Base-by-base conservation (phyloP, 1,140 invertebrate genomes). In the Archegozetes longisetosus region DNA sequence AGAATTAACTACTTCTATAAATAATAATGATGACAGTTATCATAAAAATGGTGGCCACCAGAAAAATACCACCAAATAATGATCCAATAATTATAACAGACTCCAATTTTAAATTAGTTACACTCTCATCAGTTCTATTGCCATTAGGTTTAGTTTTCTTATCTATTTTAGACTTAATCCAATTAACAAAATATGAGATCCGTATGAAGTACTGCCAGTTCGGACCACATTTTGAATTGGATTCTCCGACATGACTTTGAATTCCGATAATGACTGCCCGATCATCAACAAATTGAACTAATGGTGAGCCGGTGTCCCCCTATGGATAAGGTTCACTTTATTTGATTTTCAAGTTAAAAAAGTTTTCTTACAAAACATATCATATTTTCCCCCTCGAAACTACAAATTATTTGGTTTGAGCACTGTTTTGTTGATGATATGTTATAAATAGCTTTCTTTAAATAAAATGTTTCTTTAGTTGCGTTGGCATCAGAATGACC, bases 281-380 rank as follows among this genome's bases (percentile, higher is more conserved):
- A 9, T 40, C 32, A 17, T 17, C 32, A 17, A 9, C 32, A 40
- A 9, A 40, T 40, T 59, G 49, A 52, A 57, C 55, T 23, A 61
- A 50, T 24, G 60, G 55, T 48, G 54, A 55, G 55, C 28, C 47
- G 3, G 26, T 22, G 13, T 51, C 53, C 53, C 60, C 52, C 27
- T 50, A 22, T 52, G 54, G 53, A 28, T 48, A 25, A 40, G 17
- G 17, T 40, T 40, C 17, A 9, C 6, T 40, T 40, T 40, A 17
- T 40, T 40, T 9, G 17, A 40, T 17, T 9, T 17, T 40, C 32
- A 40, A 40, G 17, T 9, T 40, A 40, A 9, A 40, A 9, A 40
- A 17, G n/a, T n/a, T n/a, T 40, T 9, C 32, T 40, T 40, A 40
- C 32, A 40, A 40, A 40, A 40, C 32, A 40, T 9, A 17, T 6